Percentiles rank a stretch among this genome's conserved stretches.
Conservation (phyloP, 1,140 invertebrate species). For the Elymnias hypermnestra region DNA sequence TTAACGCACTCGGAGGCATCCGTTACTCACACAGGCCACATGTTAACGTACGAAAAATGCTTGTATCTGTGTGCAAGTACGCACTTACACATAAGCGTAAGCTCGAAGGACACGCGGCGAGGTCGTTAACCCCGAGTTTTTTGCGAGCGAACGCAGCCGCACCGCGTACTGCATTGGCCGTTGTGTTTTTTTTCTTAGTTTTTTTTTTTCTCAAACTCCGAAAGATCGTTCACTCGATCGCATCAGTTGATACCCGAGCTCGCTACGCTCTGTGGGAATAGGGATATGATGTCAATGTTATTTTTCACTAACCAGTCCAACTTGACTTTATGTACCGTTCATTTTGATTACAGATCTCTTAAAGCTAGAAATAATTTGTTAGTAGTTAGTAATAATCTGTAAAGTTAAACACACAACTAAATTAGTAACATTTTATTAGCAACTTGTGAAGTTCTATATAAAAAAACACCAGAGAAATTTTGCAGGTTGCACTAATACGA, state of each 20-base stretch:
- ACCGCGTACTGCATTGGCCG: slow-evolving; percentile 61
- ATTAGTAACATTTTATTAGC: too few relatives aligned
- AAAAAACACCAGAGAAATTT: too few relatives aligned
- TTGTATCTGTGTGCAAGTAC: slow-evolving; percentile 33
- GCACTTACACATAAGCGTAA: slow-evolving; percentile 42
- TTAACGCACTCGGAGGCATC: slow-evolving; percentile 56
- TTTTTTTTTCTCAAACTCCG: slow-evolving; percentile 37
- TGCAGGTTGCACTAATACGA: too few relatives aligned
- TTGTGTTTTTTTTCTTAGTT: slow-evolving; percentile 44
- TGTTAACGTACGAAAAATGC: slow-evolving; percentile 31
- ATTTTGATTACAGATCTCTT: slow-evolving; percentile 40
- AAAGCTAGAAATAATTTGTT: too few relatives aligned
- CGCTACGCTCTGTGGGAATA: slow-evolving; percentile 40
- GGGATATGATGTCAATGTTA: slow-evolving; percentile 58
- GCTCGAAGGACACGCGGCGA: slow-evolving; percentile 66
- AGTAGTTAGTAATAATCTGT: too few relatives aligned
- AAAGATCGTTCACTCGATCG: slow-evolving; percentile 61
- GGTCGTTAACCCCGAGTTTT: slow-evolving; percentile 65
- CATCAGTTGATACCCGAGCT: slow-evolving; percentile 36
- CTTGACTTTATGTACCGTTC: slow-evolving; percentile 35
- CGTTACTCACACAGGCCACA: slow-evolving; percentile 44
- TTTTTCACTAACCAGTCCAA: slow-evolving; percentile 36
- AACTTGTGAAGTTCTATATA: too few relatives aligned
- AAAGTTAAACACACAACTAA: too few relatives aligned
- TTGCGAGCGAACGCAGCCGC: slow-evolving; percentile 57